Evolutionary conservation across 2,797 vertebrate genomes (phyloP), one percentile per base, ranked within the genome.

Genomic region (Perodicticus potto): DNA sequence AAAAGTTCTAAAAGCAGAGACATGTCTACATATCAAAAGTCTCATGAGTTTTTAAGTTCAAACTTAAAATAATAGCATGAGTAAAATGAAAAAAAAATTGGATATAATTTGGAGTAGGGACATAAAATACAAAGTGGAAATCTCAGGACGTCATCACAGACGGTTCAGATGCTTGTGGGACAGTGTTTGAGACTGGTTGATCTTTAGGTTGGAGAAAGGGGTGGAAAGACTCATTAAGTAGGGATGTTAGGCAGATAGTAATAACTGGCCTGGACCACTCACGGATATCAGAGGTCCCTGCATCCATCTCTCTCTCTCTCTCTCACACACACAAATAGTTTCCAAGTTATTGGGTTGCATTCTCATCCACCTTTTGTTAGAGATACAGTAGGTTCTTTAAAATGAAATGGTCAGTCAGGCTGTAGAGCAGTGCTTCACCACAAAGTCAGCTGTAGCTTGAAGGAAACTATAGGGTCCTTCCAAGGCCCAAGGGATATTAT

Each of bases 361-460:
- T 93, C 29, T 55, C 43, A 93, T 76, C 43, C 69, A 34, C 8
- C 25, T 91, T 91, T 86, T 94, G 40, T 93, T 49, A 78, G 74
- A 89, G 53, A 86, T 63, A 8, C 13, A 67, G 32, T 81, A 85
- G 27, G 16, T 77, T 16, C 20, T 92, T 69, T 63, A 82, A 3
- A 49, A 49, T 49, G 49, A 49, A 86, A 63, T 74, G 40, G 37
- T 34, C 70, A 27, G 55, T 59, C 29, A 19, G 6, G 65, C 29
- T 89, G 72, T 22, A 61, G 23, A 61, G 22, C 45, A 89, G 34
- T 23, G 29, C 34, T 85, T 92, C 45, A 94, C 59, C 40, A 37
- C 43, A 53, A 78, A 7, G 63, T 13, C 45, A 93, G 12, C 45
- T 72, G 49, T 40, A 67, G 16, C 49, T 40, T 55, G 27, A 86